A percentile compares a stretch with the other conserved stretches of the same genome.
phyloP scores from a whole-genome alignment of 2,888 invertebrate genomes.

The Cheilosia vulpina region DNA sequence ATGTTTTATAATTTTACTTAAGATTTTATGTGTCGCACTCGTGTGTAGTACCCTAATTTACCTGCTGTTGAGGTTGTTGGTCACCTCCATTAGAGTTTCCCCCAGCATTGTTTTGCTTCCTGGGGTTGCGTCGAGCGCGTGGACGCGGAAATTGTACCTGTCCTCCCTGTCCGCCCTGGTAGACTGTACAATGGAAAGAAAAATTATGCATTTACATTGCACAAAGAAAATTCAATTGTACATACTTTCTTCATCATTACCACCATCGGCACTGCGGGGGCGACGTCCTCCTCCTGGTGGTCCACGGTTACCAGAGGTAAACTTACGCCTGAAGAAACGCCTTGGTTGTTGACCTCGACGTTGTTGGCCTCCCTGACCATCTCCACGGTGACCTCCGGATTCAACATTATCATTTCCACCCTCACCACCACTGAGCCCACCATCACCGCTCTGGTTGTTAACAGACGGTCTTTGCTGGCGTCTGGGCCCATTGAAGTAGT shows the following conservation, averaged over 20 bases:
- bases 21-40: slow-evolving; percentile 17
- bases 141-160: slow-evolving; percentile 82
- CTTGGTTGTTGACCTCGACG: slow-evolving; percentile 85
- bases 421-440: slow-evolving; percentile 79
- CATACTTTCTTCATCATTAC: slow-evolving; percentile 74
- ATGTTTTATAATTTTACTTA: slow-evolving; percentile 36
- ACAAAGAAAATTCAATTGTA: slow-evolving; percentile 5
- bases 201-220: not conserved
- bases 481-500: slow-evolving; percentile 79
- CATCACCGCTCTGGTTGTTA: slow-evolving; percentile 78
- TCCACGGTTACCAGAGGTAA: slow-evolving; percentile 82
- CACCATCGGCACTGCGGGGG: slow-evolving; percentile 79
- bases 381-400: slow-evolving; percentile 81
- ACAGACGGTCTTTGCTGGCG: slow-evolving; percentile 79
- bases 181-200: slow-evolving; percentile 55
- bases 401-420: slow-evolving; percentile 84
- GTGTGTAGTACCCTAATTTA: slow-evolving; percentile 80
- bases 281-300: slow-evolving; percentile 77
- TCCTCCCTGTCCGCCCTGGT: slow-evolving; percentile 77
- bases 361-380: slow-evolving; percentile 81
- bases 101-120: slow-evolving; percentile 80
- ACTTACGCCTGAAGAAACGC: slow-evolving; percentile 90
- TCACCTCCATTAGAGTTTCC: slow-evolving; percentile 80
- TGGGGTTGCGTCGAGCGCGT: slow-evolving; percentile 81
- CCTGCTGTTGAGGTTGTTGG: slow-evolving; percentile 81